phyloP scores from a whole-genome alignment of 2,888 invertebrate genomes.

The Carpatolechia fugitivella region DNA sequence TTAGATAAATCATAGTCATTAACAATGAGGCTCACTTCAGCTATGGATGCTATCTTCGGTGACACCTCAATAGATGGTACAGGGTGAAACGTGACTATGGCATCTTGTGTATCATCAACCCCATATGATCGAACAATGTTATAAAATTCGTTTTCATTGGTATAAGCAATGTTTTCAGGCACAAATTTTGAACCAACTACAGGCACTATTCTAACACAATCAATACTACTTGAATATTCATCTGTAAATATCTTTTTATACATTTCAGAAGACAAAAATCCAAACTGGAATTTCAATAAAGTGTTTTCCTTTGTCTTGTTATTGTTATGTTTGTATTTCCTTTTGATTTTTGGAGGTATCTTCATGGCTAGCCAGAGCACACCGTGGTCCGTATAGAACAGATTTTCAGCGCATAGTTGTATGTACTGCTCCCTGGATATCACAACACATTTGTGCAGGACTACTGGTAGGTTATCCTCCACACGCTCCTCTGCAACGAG shows the following conservation, averaged over 20 bases:
- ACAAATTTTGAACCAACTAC: conserved; percentile 54
- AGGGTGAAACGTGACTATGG: conserved; percentile 58
- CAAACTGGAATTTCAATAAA: conserved; percentile 46
- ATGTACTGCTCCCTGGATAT: conserved; percentile 62
- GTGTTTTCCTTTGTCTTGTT: conserved; percentile 20
- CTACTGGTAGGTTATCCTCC: conserved; percentile 47
- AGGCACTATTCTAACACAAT: conserved; percentile 59
- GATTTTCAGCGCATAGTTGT: conserved; percentile 63
- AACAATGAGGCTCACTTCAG: conserved; percentile 60
- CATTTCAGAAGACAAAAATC: conserved; percentile 57
- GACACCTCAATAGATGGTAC: conserved; percentile 54
- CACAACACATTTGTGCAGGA: conserved; percentile 59
- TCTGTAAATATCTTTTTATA: conserved; percentile 60
- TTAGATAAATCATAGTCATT: conserved; percentile 66
- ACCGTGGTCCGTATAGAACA: conserved; percentile 68
- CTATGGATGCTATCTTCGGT: conserved; percentile 62
- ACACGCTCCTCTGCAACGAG: conserved; percentile 44
- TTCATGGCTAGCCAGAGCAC: conserved; percentile 65
- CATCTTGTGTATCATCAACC: conserved; percentile 35
- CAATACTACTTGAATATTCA: conserved; percentile 32
- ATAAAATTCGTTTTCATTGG: conserved; percentile 57
- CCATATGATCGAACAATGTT: conserved; percentile 55
- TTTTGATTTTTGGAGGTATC: conserved; percentile 46
- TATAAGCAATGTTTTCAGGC: conserved; percentile 43
- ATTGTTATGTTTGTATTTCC: conserved; percentile 38